A percentile compares a stretch with the other conserved stretches of the same genome.
phyloP scores from a whole-genome alignment of 2,888 invertebrate species.

The Apamea monoglypha region DNA sequence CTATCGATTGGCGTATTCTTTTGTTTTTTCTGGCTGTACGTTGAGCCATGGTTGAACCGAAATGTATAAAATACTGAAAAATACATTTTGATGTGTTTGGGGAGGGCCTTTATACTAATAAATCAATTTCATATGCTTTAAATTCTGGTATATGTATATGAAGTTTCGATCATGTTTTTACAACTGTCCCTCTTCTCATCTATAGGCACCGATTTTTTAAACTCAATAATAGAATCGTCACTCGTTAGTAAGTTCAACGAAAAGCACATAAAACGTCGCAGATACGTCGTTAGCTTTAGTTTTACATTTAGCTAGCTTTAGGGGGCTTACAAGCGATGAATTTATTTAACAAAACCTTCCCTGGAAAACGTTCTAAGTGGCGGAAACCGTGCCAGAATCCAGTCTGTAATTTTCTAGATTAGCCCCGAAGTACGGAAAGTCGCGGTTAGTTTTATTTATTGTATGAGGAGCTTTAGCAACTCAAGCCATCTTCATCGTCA shows the following conservation, averaged over 20 bases:
- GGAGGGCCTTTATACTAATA: neutral
- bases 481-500: neutral
- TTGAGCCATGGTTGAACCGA: constrained; percentile 6
- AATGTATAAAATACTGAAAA: constrained; percentile 19
- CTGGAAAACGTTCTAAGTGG: constrained; percentile 41
- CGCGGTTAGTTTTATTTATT: constrained; percentile 34
- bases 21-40: constrained; percentile 5
- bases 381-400: constrained; percentile 47
- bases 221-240: neutral
- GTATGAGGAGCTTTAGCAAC: neutral
- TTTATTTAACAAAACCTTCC: constrained; percentile 45
- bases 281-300: constrained; percentile 25
- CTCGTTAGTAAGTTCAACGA: constrained; percentile 7
- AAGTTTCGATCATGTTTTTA: neutral
- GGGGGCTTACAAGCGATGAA: constrained; percentile 36
- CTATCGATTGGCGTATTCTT: constrained; percentile 10
- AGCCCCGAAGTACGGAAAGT: constrained; percentile 39
- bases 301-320: constrained; percentile 31
- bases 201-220: neutral
- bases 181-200: neutral
- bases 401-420: constrained; percentile 56
- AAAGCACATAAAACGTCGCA: constrained; percentile 23
- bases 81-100: neutral
- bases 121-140: neutral
- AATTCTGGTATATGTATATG: neutral